Evolutionary conservation across 1,140 invertebrate genomes (phyloP).

Genomic region (Megalonaias nervosa): DNA sequence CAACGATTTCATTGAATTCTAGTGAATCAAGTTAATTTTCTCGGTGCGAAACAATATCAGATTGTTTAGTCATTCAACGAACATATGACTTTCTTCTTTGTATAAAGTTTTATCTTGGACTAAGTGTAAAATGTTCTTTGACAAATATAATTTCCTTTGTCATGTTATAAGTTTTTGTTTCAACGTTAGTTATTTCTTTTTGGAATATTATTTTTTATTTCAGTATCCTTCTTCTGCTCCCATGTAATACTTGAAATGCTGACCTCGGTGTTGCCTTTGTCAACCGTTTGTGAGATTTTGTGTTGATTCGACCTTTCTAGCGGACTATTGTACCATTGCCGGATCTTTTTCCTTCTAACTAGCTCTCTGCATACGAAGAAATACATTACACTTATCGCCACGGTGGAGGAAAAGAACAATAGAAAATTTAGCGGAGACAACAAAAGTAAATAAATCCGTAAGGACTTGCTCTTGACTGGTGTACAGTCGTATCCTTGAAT

Average conservation of each 20-base stretch:
- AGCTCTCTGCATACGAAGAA: constrained; percentile 10
- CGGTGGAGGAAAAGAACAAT: constrained; percentile 3
- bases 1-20: constrained; percentile 13
- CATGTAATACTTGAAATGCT: constrained; percentile 12
- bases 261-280: too few species aligned
- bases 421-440: constrained; percentile 13
- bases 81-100: not conserved
- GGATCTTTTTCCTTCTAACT: constrained; percentile 7
- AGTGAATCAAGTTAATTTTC: constrained; percentile 7
- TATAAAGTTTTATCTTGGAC: constrained; percentile 6
- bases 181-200: not conserved
- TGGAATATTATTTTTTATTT: not conserved
- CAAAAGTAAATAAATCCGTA: constrained; percentile 11
- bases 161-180: not conserved
- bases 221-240: not conserved
- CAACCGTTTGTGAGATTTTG: too few species aligned
- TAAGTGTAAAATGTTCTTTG: not conserved
- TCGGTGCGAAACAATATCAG: constrained; percentile 8
- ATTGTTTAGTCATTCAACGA: constrained; percentile 14
- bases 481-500: constrained; percentile 30
- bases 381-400: constrained; percentile 24
- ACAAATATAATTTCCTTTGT: not conserved
- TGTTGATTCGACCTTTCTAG: too few species aligned
- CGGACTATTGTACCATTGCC: too few species aligned
- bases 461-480: not conserved